Conservation (phyloP, 2,113 vertebrate genomes). For the Struthio camelus region DNA sequence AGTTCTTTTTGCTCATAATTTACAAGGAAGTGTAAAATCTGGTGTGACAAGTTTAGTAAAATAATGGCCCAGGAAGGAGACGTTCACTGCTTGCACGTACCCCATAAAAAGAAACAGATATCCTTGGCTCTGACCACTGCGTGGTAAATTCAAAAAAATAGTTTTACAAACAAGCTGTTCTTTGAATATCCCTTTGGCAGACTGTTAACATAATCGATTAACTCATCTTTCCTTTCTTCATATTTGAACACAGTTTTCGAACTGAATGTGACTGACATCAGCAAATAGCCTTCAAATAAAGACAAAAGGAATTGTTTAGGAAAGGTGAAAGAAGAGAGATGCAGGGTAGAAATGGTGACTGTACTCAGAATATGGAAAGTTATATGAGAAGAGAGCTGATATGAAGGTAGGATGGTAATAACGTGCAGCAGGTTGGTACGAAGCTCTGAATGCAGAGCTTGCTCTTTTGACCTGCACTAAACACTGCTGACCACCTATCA, state of each 20-base stretch:
- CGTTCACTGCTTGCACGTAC: neutral
- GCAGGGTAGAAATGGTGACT: neutral
- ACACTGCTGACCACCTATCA: neutral
- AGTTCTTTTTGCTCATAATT: conserved; percentile 50
- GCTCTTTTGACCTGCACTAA: neutral
- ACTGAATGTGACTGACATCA: neutral
- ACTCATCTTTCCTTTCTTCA: neutral
- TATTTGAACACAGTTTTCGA: neutral
- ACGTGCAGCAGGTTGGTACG: neutral
- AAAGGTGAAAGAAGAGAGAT: neutral
- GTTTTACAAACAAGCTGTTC: neutral
- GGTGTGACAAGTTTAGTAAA: conserved; percentile 55
- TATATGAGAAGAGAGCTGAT: neutral
- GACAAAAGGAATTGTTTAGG: neutral
- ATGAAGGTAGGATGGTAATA: neutral
- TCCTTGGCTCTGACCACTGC: neutral
- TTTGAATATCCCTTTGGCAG: neutral
- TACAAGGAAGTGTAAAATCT: conserved; percentile 60
- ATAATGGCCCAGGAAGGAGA: conserved; percentile 31
- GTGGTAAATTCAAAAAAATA: neutral
- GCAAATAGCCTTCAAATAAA: neutral
- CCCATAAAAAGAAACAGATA: neutral
- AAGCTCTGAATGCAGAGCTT: neutral
- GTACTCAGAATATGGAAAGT: neutral
- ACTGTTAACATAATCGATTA: neutral